Evolutionary conservation across 1,140 invertebrate species (phyloP).

Genomic region (Lepidurus apus): DNA sequence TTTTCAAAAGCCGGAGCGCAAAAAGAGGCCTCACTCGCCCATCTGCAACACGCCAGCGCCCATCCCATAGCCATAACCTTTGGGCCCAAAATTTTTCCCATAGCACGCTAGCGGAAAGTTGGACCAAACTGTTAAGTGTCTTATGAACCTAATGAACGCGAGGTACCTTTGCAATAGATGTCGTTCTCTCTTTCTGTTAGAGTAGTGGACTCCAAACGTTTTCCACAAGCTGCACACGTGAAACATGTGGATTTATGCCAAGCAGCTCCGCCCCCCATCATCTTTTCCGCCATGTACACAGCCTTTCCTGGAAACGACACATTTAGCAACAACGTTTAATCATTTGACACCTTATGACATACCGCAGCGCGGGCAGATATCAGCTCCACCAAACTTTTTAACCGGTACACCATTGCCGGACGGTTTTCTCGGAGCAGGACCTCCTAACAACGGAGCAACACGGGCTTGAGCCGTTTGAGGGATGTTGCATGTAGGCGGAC

Average conservation of each 20-base stretch:
- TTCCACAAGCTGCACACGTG: slow-evolving; percentile 47
- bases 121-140: neutral
- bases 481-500: slow-evolving; percentile 43
- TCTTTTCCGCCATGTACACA: slow-evolving; percentile 48
- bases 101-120: slow-evolving; percentile 41
- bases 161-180: slow-evolving; percentile 49
- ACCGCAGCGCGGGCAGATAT: slow-evolving; percentile 44
- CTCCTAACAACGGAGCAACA: slow-evolving; percentile 42
- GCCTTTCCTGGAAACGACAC: slow-evolving; percentile 40
- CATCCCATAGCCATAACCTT: slow-evolving; percentile 43
- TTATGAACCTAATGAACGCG: neutral
- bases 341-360: neutral
- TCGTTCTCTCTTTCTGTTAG: slow-evolving; percentile 50
- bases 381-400: slow-evolving; percentile 42
- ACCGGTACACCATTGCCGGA: slow-evolving; percentile 30
- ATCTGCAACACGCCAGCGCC: slow-evolving; percentile 40
- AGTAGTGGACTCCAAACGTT: slow-evolving; percentile 53
- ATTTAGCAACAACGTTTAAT: neutral
- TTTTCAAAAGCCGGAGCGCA: neutral
- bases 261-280: slow-evolving; percentile 46
- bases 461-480: slow-evolving; percentile 44
- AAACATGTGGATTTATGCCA: slow-evolving; percentile 46
- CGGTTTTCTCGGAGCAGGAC: slow-evolving; percentile 33
- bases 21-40: slow-evolving; percentile 28
- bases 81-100: slow-evolving; percentile 42